Evolutionary conservation across 2,888 invertebrate species (phyloP).

Genomic region (Automeris io): DNA sequence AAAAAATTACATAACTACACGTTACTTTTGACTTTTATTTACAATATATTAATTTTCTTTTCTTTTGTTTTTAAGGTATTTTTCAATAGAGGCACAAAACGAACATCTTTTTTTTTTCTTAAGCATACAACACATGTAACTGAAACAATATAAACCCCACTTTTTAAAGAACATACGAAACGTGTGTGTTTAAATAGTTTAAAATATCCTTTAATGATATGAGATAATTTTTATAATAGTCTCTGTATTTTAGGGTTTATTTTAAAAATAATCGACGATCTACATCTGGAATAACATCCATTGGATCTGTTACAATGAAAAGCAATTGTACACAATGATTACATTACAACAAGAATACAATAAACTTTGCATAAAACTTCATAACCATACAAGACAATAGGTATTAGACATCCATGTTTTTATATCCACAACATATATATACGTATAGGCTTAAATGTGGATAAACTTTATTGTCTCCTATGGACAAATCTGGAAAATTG

Average conservation of each 20-base stretch:
- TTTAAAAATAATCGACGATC: constrained; percentile 33
- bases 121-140: constrained; percentile 45
- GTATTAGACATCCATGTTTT: too few species aligned
- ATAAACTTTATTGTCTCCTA: too few species aligned
- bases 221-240: constrained; percentile 57
- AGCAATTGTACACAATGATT: too few species aligned
- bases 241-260: constrained; percentile 53
- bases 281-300: constrained; percentile 30
- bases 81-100: constrained; percentile 64
- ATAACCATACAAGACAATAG: too few species aligned
- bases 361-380: too few species aligned
- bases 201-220: constrained; percentile 47
- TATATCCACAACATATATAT: too few species aligned
- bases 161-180: constrained; percentile 34
- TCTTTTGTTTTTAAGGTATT: constrained; percentile 46
- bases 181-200: constrained; percentile 34
- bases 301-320: constrained; percentile 25
- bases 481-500: too few species aligned
- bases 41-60: constrained; percentile 76
- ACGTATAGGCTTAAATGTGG: too few species aligned
- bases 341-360: too few species aligned
- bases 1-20: constrained; percentile 22
- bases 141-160: constrained; percentile 50
- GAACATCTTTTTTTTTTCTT: constrained; percentile 33
- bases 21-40: constrained; percentile 61